Base-by-base conservation (phyloP, 2,113 vertebrate genomes). In the Cyphomyrus plagiostoma region DNA sequence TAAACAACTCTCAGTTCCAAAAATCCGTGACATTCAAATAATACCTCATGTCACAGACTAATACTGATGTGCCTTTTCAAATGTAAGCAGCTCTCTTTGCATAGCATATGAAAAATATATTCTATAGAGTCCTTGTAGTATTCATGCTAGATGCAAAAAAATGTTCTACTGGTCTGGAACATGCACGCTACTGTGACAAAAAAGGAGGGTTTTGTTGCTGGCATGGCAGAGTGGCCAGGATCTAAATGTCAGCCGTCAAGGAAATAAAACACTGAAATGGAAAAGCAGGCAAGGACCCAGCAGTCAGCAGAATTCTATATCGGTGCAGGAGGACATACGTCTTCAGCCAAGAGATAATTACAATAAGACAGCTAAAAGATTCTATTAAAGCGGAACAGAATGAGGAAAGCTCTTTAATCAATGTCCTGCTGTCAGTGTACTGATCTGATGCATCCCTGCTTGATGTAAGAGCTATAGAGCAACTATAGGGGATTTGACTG, bases 331-430 rank as follows among this genome's bases (percentile, higher is more conserved):
- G 21, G 39, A 86, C 46, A 53, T 15, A 86, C 19, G 26, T 52
- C 82, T 85, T 85, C 87, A 45, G 56, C 49, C 19, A 88, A 62
- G 49, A 87, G 30, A 53, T 87, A 52, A 88, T 62, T 58, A 88
- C 49, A 52, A 53, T 87, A 87, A 50, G 45, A 53, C 26, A 3
- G 23, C 85, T 35, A 52, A 52, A 30, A 87, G 30, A 88, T 88
- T 88, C 56, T 35, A 66, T 66, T 88, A 46, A 88, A 62, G 26
- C 21, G 23, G 23, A 66, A 46, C 1, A 9, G 23, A 66, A 88
- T 46, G 56, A 56, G 17, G 15, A 88, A 88, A 66, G 56, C 53
- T 3, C 39, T 88, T n/a, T 62, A 66, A 66, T 88, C 56, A 45
- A 66, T 88, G 52, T 50, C 8, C 87, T 45, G 13, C 26, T 23